Percentiles rank a stretch among this genome's conserved stretches.
These are phyloP conservation scores for Galaxias olidus DNA, from an alignment of 2,797 vertebrate species.

Conservation along the genomic window DNA sequence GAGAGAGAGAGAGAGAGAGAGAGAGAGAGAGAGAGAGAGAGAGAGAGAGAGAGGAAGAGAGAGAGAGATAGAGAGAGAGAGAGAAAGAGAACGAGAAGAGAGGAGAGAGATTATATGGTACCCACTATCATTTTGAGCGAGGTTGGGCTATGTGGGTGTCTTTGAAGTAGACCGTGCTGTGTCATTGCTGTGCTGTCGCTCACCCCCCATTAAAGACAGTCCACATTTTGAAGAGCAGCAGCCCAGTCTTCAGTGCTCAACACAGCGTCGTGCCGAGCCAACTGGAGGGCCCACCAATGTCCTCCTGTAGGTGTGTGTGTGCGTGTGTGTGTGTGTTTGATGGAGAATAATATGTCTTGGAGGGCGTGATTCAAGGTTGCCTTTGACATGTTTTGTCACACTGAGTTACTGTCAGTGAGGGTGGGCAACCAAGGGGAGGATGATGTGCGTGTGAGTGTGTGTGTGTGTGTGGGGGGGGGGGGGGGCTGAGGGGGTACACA, in stretches of 20 bases:
- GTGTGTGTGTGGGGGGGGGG: background rate
- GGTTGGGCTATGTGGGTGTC: constrained; percentile 4
- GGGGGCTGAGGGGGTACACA: background rate
- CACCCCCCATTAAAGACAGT: constrained; percentile 18
- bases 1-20: too few species aligned
- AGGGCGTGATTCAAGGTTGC: constrained; percentile 51
- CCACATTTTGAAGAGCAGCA: background rate
- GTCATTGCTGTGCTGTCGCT: constrained; percentile 35
- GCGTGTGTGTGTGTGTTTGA: constrained; percentile 5
- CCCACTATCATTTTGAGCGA: constrained; percentile 13
- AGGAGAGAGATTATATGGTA: constrained; percentile 30
- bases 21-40: too few species aligned
- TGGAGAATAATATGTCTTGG: constrained; percentile 22
- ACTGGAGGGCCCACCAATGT: background rate
- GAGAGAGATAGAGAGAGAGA: too few species aligned
- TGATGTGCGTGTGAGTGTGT: background rate
- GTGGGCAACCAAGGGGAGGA: background rate
- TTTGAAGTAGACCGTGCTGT: constrained; percentile 22
- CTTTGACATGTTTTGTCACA: constrained; percentile 45
- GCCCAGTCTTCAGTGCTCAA: background rate
- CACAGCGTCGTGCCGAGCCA: background rate
- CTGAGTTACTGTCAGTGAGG: constrained; percentile 18
- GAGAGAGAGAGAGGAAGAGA: too few species aligned
- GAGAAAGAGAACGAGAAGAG: too few species aligned
- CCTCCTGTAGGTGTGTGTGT: constrained; percentile 3